Percentiles rank a stretch among this genome's conserved stretches.
Evolutionary conservation across 2,888 invertebrate genomes (phyloP).

Genomic region (Kryphioiulus occultus): DNA sequence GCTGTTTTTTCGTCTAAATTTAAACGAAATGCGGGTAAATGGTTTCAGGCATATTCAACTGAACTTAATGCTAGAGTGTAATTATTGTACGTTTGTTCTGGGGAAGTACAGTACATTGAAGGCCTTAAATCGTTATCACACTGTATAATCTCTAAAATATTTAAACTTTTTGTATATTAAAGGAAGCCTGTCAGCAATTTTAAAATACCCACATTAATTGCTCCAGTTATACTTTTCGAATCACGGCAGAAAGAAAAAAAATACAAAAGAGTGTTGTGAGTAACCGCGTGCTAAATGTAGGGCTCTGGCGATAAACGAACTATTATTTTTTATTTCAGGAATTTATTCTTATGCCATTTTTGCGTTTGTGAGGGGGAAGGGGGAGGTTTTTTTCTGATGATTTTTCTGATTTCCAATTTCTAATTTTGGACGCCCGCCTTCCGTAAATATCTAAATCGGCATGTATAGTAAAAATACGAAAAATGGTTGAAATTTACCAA

Average conservation of each 20-base stretch:
- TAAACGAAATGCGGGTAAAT: conserved; percentile 35
- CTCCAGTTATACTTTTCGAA: conserved; percentile 13
- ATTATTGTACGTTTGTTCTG: conserved; percentile 31
- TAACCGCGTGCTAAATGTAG: background rate
- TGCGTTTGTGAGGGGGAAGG: background rate
- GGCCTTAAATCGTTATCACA: conserved; percentile 13
- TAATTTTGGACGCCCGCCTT: background rate
- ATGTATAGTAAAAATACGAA: too few relatives aligned
- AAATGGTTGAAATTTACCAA: too few relatives aligned
- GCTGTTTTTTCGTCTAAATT: background rate
- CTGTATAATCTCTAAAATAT: background rate
- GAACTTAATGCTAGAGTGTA: conserved; percentile 19
- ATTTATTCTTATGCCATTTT: background rate
- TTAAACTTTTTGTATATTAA: conserved; percentile 35
- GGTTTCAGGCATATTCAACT: conserved; percentile 31
- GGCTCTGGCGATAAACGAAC: background rate
- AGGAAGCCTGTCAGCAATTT: conserved; percentile 31
- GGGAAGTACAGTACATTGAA: background rate
- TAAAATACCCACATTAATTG: background rate
- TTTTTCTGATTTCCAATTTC: background rate
- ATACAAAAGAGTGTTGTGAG: background rate
- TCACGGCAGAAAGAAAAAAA: background rate
- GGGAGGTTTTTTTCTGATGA: background rate
- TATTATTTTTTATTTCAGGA: background rate
- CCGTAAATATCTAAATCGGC: too few relatives aligned